Evolutionary conservation across 2,113 vertebrate species (phyloP).

Genomic region (Leptobrachium leishanense): DNA sequence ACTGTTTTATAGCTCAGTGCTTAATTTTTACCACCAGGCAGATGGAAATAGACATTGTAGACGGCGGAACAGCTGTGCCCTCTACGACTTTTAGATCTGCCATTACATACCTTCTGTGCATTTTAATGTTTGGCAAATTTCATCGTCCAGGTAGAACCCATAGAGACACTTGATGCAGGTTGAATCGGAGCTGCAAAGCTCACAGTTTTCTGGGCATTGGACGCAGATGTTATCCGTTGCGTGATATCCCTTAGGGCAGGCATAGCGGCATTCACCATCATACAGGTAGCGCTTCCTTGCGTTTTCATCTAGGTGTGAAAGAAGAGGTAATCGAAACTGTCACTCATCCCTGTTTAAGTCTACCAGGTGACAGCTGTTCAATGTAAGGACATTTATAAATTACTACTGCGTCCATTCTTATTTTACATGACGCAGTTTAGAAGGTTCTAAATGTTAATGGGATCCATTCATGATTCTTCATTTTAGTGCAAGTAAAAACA

Average conservation of each 20-base stretch:
- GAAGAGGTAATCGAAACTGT: neutral
- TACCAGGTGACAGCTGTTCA: neutral
- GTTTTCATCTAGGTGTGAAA: constrained; percentile 67
- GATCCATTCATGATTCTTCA: neutral
- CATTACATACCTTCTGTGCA: constrained; percentile 75
- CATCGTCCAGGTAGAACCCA: constrained; percentile 65
- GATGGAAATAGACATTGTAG: constrained; percentile 19
- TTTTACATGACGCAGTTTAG: neutral
- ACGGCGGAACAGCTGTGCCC: constrained; percentile 28
- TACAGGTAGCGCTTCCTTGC: constrained; percentile 70
- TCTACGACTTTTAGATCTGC: neutral
- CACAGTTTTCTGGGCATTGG: constrained; percentile 72
- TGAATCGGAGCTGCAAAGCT: constrained; percentile 64
- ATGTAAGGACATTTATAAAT: neutral
- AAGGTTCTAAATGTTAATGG: neutral
- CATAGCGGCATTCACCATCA: constrained; percentile 70
- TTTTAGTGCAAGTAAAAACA: neutral
- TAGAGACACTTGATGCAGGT: constrained; percentile 72
- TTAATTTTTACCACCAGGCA: constrained; percentile 3
- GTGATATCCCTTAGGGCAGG: constrained; percentile 72
- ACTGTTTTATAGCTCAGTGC: neutral
- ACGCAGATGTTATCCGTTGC: constrained; percentile 66
- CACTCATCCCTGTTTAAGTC: neutral
- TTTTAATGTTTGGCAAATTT: constrained; percentile 67
- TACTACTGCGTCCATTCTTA: neutral